Base-by-base conservation (phyloP, 2,888 invertebrate species). In the Argyresthia goedartella region DNA sequence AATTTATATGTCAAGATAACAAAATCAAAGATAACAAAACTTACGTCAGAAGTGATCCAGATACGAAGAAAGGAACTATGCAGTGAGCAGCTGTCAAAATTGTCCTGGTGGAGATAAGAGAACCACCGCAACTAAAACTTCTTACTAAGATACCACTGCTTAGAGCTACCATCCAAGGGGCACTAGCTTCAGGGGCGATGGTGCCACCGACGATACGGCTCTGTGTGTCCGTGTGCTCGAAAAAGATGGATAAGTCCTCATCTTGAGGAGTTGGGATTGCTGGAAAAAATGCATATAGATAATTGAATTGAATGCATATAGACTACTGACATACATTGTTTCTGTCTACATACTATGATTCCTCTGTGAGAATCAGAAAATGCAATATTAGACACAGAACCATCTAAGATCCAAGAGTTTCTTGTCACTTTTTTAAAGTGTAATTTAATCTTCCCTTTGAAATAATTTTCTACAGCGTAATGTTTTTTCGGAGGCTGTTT, bases 231-330 rank as follows among this genome's bases (percentile, higher is more conserved):
- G 60, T 63, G 53, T 73, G 69, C 53, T 70, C 65, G 62, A 74
- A 78, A 59, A 72, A 73, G 1, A 63, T 54, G 41, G 71, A 72
- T 55, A 68, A 56, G 51, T 78, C 72, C 2, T 54, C 51, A 51
- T 55, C 65, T 60, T 51, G 9, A 16, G 62, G 64, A 48, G 66
- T 54, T 53, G 79, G 79, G 52, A 73, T 35, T 50, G 79, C 81
- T 81, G 64, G 2, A 59, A 58, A 53, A 16, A 0, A 43, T n/a
- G 14, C 13, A 42, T 42, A n/a, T 1, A 25, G 25, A 25, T 4
- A 4, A 25, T 25, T 25, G 2, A 4, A 25, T 25, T 25, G n/a
- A 0, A 43, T n/a, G 14, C 13, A 42, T 42, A n/a, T 1, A 25
- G 25, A 25, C 2, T 25, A 25, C 6, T 25, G 2, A 4, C 2